Evolutionary conservation across 2,888 invertebrate genomes (phyloP).

Genomic region (Lissonota sp.): DNA sequence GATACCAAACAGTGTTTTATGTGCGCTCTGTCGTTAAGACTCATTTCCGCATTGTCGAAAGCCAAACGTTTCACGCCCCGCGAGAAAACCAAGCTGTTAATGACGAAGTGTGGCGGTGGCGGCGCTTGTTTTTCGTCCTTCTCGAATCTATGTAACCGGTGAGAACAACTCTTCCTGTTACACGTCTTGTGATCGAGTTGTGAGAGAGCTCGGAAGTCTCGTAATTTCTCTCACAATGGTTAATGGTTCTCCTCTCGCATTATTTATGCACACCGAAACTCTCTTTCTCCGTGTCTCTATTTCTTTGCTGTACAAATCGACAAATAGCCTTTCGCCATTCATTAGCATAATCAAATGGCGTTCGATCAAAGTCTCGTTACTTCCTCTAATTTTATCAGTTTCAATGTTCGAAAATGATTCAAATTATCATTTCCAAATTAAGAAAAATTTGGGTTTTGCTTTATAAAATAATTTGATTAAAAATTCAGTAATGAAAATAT

Average conservation of each 20-base stretch:
- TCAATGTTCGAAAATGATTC: too few species aligned
- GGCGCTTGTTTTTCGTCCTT: slow-evolving; percentile 35
- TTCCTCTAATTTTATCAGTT: too few species aligned
- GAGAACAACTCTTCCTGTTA: slow-evolving; percentile 53
- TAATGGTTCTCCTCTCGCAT: slow-evolving; percentile 22
- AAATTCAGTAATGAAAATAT: too few species aligned
- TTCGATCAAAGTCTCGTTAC: too few species aligned
- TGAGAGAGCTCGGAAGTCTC: slow-evolving; percentile 59
- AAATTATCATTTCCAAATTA: too few species aligned
- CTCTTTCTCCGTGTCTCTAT: neutral
- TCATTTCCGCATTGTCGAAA: slow-evolving; percentile 63
- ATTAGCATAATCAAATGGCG: too few species aligned
- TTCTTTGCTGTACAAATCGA: neutral
- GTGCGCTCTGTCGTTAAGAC: slow-evolving; percentile 36
- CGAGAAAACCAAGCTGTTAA: slow-evolving; percentile 23
- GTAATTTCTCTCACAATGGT: slow-evolving; percentile 37
- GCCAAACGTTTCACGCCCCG: slow-evolving; percentile 47
- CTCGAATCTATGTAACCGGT: neutral
- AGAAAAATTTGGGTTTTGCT: too few species aligned
- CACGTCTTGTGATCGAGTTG: slow-evolving; percentile 46
- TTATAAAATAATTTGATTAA: too few species aligned
- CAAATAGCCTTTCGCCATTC: too few species aligned
- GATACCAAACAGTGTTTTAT: slow-evolving; percentile 24
- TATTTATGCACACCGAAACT: neutral
- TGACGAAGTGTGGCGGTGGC: slow-evolving; percentile 49